phyloP scores from a whole-genome alignment of 2,113 vertebrate genomes.

The Pogonocichla stellata region DNA sequence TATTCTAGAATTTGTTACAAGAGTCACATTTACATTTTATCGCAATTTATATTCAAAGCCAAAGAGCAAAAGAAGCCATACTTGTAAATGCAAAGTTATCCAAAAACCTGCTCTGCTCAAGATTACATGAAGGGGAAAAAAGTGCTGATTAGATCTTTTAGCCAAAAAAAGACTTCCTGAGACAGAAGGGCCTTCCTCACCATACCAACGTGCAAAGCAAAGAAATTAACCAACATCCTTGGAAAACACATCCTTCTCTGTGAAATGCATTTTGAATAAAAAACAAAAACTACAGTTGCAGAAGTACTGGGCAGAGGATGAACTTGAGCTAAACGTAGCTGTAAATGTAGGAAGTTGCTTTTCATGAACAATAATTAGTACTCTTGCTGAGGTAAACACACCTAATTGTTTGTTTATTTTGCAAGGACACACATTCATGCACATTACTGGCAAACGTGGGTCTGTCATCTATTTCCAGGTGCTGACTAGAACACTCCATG shows the following conservation, averaged over 20 bases:
- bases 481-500: background rate
- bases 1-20: background rate
- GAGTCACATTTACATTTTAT: background rate
- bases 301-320: background rate
- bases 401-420: background rate
- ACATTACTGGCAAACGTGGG: background rate
- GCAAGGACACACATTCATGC: background rate
- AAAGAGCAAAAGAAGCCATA: background rate
- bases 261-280: background rate
- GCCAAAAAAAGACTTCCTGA: background rate
- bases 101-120: background rate
- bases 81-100: background rate
- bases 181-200: background rate
- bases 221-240: background rate
- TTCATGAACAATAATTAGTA: background rate
- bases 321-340: background rate
- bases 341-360: background rate
- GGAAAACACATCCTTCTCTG: background rate
- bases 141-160: background rate
- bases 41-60: background rate
- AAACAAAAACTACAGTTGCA: background rate
- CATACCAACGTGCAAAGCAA: background rate
- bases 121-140: background rate
- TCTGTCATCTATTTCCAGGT: background rate
- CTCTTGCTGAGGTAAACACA: background rate